Evolutionary conservation across 2,113 vertebrate genomes (phyloP).

Genomic region (Alaudala cheleensis): DNA sequence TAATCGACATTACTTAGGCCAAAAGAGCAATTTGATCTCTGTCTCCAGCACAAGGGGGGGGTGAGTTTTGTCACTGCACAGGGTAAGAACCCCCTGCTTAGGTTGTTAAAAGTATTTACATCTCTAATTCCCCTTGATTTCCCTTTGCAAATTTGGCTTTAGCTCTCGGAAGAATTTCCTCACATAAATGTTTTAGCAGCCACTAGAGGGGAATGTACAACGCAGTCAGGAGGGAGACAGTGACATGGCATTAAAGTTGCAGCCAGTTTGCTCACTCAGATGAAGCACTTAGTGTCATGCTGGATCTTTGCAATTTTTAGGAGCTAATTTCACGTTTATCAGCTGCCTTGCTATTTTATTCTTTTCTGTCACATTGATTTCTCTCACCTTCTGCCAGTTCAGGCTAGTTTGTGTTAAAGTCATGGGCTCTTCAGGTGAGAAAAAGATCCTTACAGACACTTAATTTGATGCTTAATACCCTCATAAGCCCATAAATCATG

Average conservation of each 20-base stretch:
- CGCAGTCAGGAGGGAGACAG: background rate
- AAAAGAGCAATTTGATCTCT: background rate
- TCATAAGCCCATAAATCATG: background rate
- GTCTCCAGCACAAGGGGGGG: background rate
- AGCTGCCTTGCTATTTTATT: background rate
- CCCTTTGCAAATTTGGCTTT: background rate
- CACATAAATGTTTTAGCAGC: slow-evolving; percentile 14
- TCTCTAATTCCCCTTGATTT: background rate
- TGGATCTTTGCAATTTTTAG: background rate
- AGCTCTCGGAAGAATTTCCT: background rate
- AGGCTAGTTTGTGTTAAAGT: background rate
- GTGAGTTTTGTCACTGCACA: background rate
- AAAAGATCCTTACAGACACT: background rate
- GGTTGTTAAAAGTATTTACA: background rate
- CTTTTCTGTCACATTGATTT: background rate
- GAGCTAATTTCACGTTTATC: background rate
- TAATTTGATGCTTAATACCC: background rate
- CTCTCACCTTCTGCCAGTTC: background rate
- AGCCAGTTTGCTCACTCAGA: background rate
- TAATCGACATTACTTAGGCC: rapidly evolving
- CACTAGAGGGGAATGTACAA: slow-evolving; percentile 51
- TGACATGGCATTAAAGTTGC: background rate
- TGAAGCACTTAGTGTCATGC: background rate
- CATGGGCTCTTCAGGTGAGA: background rate
- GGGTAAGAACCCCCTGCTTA: background rate